Percentiles rank a stretch among this genome's conserved stretches.
Conservation (phyloP, 2,888 invertebrate genomes). For the Spisula solida region DNA sequence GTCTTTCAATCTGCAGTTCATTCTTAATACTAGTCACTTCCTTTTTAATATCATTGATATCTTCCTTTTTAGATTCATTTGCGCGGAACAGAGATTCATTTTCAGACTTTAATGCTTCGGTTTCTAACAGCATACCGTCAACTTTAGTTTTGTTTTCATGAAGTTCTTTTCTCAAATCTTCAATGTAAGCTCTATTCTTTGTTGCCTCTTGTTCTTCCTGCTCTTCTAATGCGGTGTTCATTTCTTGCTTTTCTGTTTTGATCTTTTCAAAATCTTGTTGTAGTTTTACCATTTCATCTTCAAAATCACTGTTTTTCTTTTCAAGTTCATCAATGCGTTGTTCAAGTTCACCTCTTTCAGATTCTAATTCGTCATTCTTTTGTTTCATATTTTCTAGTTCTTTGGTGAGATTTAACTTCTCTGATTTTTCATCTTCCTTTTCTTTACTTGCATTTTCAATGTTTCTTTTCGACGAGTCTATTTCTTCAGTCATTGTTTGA, state of each 20-base stretch:
- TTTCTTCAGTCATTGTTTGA: slow-evolving; percentile 16
- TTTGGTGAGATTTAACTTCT: background rate
- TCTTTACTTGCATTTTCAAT: slow-evolving; percentile 26
- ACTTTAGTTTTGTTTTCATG: slow-evolving; percentile 55
- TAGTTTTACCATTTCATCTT: slow-evolving; percentile 59
- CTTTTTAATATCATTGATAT: slow-evolving; percentile 61
- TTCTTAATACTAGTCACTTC: slow-evolving; percentile 59
- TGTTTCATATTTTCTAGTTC: slow-evolving; percentile 42
- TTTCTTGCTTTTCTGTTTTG: slow-evolving; percentile 51
- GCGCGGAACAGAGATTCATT: slow-evolving; percentile 70
- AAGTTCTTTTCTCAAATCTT: slow-evolving; percentile 57
- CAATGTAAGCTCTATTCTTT: slow-evolving; percentile 57
- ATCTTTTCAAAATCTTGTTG: slow-evolving; percentile 46
- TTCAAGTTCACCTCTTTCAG: slow-evolving; percentile 53
- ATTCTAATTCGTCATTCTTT: slow-evolving; percentile 46
- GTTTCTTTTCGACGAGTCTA: slow-evolving; percentile 27
- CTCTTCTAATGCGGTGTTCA: slow-evolving; percentile 37
- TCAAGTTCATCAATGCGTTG: slow-evolving; percentile 56
- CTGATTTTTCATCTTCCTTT: slow-evolving; percentile 25
- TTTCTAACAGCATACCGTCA: slow-evolving; percentile 62
- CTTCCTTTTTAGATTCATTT: slow-evolving; percentile 69
- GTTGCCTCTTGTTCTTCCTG: slow-evolving; percentile 57
- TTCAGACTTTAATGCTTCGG: slow-evolving; percentile 71
- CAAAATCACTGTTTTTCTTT: slow-evolving; percentile 61
- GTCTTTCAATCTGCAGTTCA: slow-evolving; percentile 57